A percentile compares a stretch with the other conserved stretches of the same genome.
Conservation (phyloP, 2,888 invertebrate species). For the Nomada goodeniana region DNA sequence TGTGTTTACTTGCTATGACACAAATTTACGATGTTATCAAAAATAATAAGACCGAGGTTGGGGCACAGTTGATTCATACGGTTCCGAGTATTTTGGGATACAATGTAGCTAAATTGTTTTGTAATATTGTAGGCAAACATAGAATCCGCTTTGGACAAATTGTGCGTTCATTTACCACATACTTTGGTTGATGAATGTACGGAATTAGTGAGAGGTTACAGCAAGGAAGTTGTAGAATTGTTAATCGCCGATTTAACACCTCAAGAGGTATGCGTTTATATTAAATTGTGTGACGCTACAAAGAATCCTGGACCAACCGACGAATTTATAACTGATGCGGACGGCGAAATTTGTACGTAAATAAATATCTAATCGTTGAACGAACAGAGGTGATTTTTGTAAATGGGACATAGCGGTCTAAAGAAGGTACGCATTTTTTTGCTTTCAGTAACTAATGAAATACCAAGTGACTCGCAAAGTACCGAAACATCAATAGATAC, state of each 20-base stretch:
- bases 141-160: slow-evolving; percentile 88
- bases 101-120: neutral
- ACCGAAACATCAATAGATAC: neutral
- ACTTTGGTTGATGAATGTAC: slow-evolving; percentile 89
- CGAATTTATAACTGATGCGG: slow-evolving; percentile 83
- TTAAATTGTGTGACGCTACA: slow-evolving; percentile 88
- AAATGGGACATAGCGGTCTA: neutral
- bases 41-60: slow-evolving; percentile 91
- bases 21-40: slow-evolving; percentile 91
- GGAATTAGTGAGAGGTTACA: slow-evolving; percentile 91
- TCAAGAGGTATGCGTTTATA: slow-evolving; percentile 91
- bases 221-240: slow-evolving; percentile 91
- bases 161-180: slow-evolving; percentile 89
- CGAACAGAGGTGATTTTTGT: neutral
- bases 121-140: slow-evolving; percentile 87
- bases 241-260: slow-evolving; percentile 90
- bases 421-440: neutral
- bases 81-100: neutral
- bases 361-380: neutral
- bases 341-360: slow-evolving; percentile 85
- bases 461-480: slow-evolving; percentile 85
- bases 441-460: slow-evolving; percentile 89
- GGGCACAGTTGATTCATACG: neutral
- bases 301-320: slow-evolving; percentile 74
- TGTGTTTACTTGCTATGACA: slow-evolving; percentile 93